phyloP scores from a whole-genome alignment of 2,888 invertebrate genomes.

The Chymomyza caudatula region DNA sequence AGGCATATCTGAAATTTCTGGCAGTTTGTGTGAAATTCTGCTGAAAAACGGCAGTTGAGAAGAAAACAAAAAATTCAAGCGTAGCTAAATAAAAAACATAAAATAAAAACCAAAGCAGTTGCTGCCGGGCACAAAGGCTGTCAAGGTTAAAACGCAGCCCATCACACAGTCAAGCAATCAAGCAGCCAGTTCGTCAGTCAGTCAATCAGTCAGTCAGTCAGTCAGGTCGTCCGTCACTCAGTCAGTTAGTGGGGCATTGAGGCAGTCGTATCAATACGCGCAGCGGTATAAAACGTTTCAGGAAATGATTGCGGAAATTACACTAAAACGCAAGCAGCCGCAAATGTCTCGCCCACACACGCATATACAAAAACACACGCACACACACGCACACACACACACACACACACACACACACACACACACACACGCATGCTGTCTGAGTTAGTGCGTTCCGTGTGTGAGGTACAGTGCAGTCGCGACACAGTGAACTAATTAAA shows the following conservation, averaged over 20 bases:
- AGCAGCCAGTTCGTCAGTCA: neutral
- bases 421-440: slow-evolving; percentile 1
- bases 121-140: slow-evolving; percentile 4
- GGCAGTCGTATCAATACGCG: slow-evolving; percentile 48
- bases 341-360: slow-evolving; percentile 36
- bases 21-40: too few relatives aligned
- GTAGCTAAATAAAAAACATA: slow-evolving; percentile 5
- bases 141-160: slow-evolving; percentile 27
- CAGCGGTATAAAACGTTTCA: slow-evolving; percentile 56
- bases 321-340: slow-evolving; percentile 59
- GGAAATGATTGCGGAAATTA: slow-evolving; percentile 71
- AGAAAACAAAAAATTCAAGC: slow-evolving; percentile 21
- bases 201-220: neutral
- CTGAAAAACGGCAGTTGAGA: slow-evolving; percentile 18
- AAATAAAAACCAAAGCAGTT: slow-evolving; percentile 17
- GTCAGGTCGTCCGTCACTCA: neutral
- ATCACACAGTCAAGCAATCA: slow-evolving; percentile 15
- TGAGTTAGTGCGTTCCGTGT: slow-evolving; percentile 24
- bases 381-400: slow-evolving; percentile 12
- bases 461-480: too few relatives aligned
- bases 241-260: slow-evolving; percentile 1
- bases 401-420: neutral
- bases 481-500: too few relatives aligned
- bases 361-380: slow-evolving; percentile 12
- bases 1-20: too few relatives aligned